Base-by-base conservation (phyloP, 92 coral and sea anemone genomes). In the Diadumene lineata region DNA sequence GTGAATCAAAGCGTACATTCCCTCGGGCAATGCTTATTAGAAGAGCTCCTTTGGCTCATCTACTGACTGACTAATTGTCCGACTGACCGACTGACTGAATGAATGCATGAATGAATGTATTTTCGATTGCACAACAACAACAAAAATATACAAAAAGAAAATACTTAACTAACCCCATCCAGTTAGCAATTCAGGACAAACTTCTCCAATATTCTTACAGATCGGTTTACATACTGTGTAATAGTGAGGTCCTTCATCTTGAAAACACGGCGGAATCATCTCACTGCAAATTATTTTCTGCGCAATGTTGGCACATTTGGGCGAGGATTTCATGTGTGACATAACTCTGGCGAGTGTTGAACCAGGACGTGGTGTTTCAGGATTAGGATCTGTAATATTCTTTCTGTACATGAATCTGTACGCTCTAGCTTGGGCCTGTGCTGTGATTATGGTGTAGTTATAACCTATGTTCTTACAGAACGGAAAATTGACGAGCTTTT, bases 211-310 rank as follows among this genome's bases (percentile, higher is more conserved):
- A 1, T 53, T 34, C 55, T 67, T 34, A 48, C 72, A 67, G 21
- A 67, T 56, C 1, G 72, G 43, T 18, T 34, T 43, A 34, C 72
- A 67, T 13, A 67, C 72, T 17, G 72, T 29, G 34, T 67, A 67
- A 18, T 67, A n/a, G n/a, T n/a, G n/a, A n/a, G n/a, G n/a, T n/a
- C 72, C 72, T 43, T 67, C 72, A 13, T 67, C 56, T 1, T 53
- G 72, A 43, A 67, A 67, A 24, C 72, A 67, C 2, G 72, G 72
- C 24, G 72, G 72, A 7, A 67, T 56, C 19, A 67, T 67, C 1
- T 56, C 55, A 22, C 9, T 56, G 21, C 72, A 67, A 18, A 67
- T 34, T 27, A 67, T 34, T 44, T 67, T 67, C 2, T 67, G 72
- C 19, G 43, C 43, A 21, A 11, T 67, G 9, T 19, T 9, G 21